Evolutionary conservation across 1,140 invertebrate genomes (phyloP).

Genomic region (Drosophila murphyi): DNA sequence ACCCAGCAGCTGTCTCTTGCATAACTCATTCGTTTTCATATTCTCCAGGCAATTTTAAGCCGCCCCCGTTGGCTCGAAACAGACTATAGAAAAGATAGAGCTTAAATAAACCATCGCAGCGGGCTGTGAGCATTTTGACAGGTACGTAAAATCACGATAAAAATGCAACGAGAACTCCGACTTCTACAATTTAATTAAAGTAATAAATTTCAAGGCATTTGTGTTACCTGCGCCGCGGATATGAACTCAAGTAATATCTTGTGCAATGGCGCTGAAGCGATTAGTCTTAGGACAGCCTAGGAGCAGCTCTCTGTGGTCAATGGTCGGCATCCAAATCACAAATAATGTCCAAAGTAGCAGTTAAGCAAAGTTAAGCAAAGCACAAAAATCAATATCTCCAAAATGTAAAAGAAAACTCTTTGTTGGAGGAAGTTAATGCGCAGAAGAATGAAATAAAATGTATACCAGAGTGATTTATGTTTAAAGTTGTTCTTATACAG

Average conservation of each 20-base stretch:
- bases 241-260: constrained; percentile 12
- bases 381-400: constrained; percentile 3
- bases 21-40: constrained; percentile 78
- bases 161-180: constrained; percentile 53
- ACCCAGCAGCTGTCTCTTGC: constrained; percentile 29
- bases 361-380: neutral
- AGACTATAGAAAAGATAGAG: neutral
- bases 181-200: constrained; percentile 74
- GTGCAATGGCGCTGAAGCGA: constrained; percentile 13
- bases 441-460: too few relatives aligned
- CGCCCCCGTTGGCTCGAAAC: neutral
- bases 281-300: constrained; percentile 1
- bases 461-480: too few relatives aligned
- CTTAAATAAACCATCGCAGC: neutral
- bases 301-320: constrained; percentile 3
- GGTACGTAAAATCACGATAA: constrained; percentile 53
- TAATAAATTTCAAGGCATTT: constrained; percentile 74
- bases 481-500: neutral
- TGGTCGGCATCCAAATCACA: neutral
- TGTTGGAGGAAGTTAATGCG: too few relatives aligned
- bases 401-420: too few relatives aligned
- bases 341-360: neutral
- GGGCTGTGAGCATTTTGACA: constrained; percentile 34
- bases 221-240: neutral
- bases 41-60: constrained; percentile 51